phyloP scores from a whole-genome alignment of 2,113 vertebrate species.

The Diadophis punctatus region DNA sequence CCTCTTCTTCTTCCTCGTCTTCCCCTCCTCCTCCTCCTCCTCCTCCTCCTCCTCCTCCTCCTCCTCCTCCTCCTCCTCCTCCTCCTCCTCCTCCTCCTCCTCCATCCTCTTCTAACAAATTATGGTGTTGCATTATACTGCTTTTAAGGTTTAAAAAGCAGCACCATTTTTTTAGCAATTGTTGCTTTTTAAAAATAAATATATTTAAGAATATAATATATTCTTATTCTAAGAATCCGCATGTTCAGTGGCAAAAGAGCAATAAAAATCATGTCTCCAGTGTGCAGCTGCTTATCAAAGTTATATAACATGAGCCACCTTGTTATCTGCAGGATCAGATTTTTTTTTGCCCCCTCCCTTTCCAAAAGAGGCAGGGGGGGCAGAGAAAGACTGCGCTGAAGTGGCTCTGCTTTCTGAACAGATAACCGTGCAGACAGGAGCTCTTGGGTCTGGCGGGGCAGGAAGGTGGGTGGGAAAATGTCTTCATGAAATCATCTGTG shows the following conservation, averaged over 20 bases:
- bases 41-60: too few relatives aligned
- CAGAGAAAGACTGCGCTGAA: conserved; percentile 52
- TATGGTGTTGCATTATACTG: background rate
- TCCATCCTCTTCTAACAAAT: background rate
- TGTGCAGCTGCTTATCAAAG: conserved; percentile 70
- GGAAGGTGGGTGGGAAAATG: conserved; percentile 41
- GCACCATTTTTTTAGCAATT: background rate
- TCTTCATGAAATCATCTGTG: conserved; percentile 73
- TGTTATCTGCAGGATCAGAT: conserved; percentile 73
- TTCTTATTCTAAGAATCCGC: conserved; percentile 58
- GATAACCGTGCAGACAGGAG: conserved; percentile 76
- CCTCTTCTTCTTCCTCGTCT: too few relatives aligned
- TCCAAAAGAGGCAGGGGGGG: conserved; percentile 13
- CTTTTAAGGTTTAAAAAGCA: background rate
- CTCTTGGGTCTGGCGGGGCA: conserved; percentile 69
- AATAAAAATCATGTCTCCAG: conserved; percentile 68
- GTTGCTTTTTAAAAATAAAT: background rate
- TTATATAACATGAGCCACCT: conserved; percentile 60
- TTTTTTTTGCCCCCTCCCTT: conserved; percentile 26
- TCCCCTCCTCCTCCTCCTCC: too few relatives aligned
- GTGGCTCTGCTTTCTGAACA: conserved; percentile 63
- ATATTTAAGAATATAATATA: conserved; percentile 15
- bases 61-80: too few relatives aligned
- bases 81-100: too few relatives aligned
- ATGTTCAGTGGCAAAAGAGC: conserved; percentile 71